Evolutionary conservation across 1,140 invertebrate genomes (phyloP), one percentile per base, ranked within the genome.

Genomic region (Condylostylus longicornis): DNA sequence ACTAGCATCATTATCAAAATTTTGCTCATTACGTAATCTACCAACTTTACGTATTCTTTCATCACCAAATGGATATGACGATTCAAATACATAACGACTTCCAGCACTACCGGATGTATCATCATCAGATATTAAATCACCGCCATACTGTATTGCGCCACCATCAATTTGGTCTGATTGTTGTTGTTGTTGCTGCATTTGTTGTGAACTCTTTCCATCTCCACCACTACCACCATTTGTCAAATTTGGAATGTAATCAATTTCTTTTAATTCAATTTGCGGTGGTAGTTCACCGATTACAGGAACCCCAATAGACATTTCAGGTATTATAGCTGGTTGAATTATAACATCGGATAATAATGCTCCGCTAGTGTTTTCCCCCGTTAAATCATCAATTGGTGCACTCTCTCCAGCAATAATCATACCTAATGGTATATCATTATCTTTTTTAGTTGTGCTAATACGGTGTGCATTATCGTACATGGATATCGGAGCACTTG

Each of bases 181-280:
- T 18, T 31, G 20, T 42, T 34, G 21, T 38, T 37, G 7, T 25
- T n/a, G 7, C 7, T 25, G n/a, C n/a, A n/a, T 3, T 19, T 33
- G 31, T 20, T 18, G 31, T 4, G 20, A 19, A n/a, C 18, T 37
- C 8, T 38, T 33, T 15, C 30, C 23, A 12, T 34, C 32, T 25
- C 36, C 36, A 37, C 28, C 36, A 37, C 45, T 33, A 17, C 18
- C 39, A 34, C 18, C 50, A 30, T 31, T 56, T 53, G 4, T 54
- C 51, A 5, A n/a, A n/a, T n/a, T n/a, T n/a, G 54, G 55, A 53
- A 58, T 58, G 22, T 53, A 58, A 45, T 60, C 57, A 34, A 61
- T 57, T 46, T 56, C 54, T 40, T 54, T 55, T 10, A 61, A 44
- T 41, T 61, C 57, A 33, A 61, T 61, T 42, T 61, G 58, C 5